Conservation (phyloP, 2,888 invertebrate species). For the Steinernema carpocapsae region DNA sequence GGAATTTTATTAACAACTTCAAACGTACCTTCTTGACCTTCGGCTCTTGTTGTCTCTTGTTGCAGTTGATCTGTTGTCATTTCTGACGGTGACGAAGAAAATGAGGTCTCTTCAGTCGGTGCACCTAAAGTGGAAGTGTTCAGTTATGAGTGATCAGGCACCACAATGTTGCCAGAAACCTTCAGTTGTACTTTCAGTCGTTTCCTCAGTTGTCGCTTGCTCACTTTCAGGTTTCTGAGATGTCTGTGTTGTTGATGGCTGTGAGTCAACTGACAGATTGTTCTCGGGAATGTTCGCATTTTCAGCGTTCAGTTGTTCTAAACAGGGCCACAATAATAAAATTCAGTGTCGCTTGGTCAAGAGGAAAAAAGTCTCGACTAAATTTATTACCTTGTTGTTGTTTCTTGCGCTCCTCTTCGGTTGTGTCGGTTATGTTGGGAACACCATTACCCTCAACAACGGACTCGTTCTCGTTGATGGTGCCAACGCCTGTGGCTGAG, state of each 20-base stretch:
- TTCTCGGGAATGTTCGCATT: conserved; percentile 24
- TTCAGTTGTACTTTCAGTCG: conserved; percentile 11
- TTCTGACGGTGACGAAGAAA: neutral
- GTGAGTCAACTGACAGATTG: conserved; percentile 30
- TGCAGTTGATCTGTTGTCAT: neutral
- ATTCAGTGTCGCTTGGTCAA: neutral
- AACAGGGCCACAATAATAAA: conserved; percentile 20
- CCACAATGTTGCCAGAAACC: conserved; percentile 4
- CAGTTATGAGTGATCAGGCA: too few species aligned
- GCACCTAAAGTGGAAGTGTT: too few species aligned
- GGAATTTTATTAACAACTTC: neutral
- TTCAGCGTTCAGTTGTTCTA: conserved; percentile 28
- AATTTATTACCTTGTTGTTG: conserved; percentile 33
- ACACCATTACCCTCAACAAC: conserved; percentile 34
- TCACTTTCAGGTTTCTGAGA: conserved; percentile 29
- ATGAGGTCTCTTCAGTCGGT: too few species aligned
- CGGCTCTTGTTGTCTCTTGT: neutral
- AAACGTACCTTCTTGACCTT: conserved; percentile 20
- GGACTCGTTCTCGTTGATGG: conserved; percentile 5
- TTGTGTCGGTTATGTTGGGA: conserved; percentile 23
- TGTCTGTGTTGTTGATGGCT: conserved; percentile 19
- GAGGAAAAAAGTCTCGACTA: neutral
- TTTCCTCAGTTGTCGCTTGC: conserved; percentile 3
- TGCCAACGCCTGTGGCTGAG: conserved; percentile 5
- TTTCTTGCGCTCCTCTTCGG: conserved; percentile 30